Evolutionary conservation across 2,113 vertebrate species (phyloP).

Genomic region (Vidua chalybeata): DNA sequence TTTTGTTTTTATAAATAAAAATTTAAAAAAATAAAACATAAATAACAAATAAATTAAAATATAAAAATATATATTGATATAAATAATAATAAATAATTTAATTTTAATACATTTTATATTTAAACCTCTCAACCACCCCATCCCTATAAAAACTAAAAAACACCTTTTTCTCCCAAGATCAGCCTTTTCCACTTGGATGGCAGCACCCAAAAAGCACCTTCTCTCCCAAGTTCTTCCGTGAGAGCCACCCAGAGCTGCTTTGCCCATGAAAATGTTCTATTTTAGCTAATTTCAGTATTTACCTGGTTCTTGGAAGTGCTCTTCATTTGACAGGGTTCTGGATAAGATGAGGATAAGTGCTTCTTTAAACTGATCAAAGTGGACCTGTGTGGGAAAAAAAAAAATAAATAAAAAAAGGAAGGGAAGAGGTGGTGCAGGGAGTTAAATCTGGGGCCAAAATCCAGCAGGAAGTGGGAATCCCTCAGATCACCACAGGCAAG

Average conservation of each 20-base stretch:
- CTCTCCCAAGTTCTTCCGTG: neutral
- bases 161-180: neutral
- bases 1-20: neutral
- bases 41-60: neutral
- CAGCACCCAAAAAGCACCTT: neutral
- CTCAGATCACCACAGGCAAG: fast-evolving
- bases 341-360: constrained; percentile 91
- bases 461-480: neutral
- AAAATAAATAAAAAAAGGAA: neutral
- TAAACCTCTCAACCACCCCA: neutral
- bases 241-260: neutral
- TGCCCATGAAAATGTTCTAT: fast-evolving
- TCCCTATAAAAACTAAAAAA: neutral
- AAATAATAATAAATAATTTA: too few relatives aligned
- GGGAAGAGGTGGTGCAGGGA: neutral
- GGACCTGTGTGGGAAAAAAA: constrained; percentile 76
- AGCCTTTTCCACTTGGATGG: neutral
- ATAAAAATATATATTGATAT: too few relatives aligned
- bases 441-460: neutral
- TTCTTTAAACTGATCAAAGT: constrained; percentile 94
- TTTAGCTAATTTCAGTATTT: neutral
- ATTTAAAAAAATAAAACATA: too few relatives aligned
- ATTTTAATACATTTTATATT: neutral
- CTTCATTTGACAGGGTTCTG: constrained; percentile 74
- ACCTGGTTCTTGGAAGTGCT: constrained; percentile 83